Evolutionary conservation across 1,140 invertebrate species (phyloP), one percentile per base, ranked within the genome.

Genomic region (Megalopta genalis): DNA sequence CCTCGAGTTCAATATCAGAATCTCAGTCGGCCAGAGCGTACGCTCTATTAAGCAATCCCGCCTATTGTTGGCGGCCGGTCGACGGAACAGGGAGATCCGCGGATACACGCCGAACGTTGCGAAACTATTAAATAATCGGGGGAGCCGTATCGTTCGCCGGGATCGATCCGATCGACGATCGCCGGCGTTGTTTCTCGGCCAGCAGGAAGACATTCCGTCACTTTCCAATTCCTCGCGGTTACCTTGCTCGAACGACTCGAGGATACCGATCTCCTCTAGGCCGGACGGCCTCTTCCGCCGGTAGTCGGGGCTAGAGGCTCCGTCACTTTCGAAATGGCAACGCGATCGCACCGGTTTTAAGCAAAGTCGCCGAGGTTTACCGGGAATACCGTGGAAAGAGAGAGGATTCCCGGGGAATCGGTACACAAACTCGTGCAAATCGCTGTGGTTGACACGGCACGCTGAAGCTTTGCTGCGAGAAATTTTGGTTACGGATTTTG

Each of bases 341-440:
- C 32, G 32, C 64, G 42, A 75, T 66, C 9, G 18, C 27, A 16
- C 25, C 14, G 27, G 60, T 10, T 27, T 27, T 67, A 21, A 2
- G 46, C 46, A n/a, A 49, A n/a, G 32, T 60, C 68, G 67, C 39
- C n/a, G n/a, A n/a, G 73, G 32, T 77, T 66, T 67, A 57, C 63
- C 62, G 37, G 52, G 52, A 54, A 21, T 68, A 42, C 64, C 69
- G 68, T 62, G 77, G 67, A 80, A 85, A 83, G 82, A 84, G 85
- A 87, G 77, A 86, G 74, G 74, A 77, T 69, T 77, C 39, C 18
- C 7, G 10, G 62, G n/a, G n/a, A n/a, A n/a, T n/a, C n/a, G n/a
- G n/a, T n/a, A n/a, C n/a, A n/a, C n/a, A n/a, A n/a, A n/a, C n/a
- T n/a, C n/a, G n/a, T n/a, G n/a, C n/a, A n/a, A n/a, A n/a, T n/a